phyloP scores from a whole-genome alignment of 2,113 vertebrate genomes.

The Myrmecophaga tridactyla region DNA sequence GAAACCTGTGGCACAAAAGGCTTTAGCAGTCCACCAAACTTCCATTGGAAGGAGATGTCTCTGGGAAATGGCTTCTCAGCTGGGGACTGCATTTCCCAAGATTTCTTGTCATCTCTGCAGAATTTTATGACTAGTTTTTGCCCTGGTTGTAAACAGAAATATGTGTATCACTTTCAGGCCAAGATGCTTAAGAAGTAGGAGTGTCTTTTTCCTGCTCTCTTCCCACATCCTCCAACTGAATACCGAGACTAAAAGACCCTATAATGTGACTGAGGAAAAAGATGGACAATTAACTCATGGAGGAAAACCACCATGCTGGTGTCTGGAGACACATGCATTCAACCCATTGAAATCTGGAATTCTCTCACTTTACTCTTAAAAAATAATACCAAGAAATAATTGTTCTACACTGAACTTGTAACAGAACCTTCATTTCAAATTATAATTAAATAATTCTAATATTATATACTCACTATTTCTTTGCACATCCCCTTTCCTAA shows the following conservation, averaged over 20 bases:
- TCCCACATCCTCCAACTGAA: not conserved
- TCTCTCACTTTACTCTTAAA: conserved; percentile 40
- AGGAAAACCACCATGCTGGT: not conserved
- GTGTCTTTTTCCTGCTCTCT: not conserved
- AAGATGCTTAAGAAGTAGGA: not conserved
- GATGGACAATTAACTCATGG: not conserved
- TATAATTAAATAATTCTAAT: not conserved
- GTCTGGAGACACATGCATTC: not conserved
- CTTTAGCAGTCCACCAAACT: not conserved
- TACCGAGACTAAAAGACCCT: not conserved
- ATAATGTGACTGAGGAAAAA: not conserved
- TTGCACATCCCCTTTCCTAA: not conserved
- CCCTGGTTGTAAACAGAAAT: not conserved
- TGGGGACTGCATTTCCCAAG: not conserved
- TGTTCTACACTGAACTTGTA: too few species aligned
- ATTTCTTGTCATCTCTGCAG: not conserved
- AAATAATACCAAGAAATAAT: conserved; percentile 22
- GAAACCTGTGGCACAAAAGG: not conserved
- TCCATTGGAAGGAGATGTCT: not conserved
- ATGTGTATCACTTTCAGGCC: not conserved
- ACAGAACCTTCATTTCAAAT: not conserved
- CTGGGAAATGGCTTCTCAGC: not conserved
- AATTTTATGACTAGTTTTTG: not conserved
- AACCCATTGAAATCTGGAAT: not conserved
- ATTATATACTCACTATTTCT: not conserved